Percentiles rank a stretch among this genome's conserved stretches.
phyloP scores from a whole-genome alignment of 2,797 vertebrate genomes.

The Siniperca obscura region DNA sequence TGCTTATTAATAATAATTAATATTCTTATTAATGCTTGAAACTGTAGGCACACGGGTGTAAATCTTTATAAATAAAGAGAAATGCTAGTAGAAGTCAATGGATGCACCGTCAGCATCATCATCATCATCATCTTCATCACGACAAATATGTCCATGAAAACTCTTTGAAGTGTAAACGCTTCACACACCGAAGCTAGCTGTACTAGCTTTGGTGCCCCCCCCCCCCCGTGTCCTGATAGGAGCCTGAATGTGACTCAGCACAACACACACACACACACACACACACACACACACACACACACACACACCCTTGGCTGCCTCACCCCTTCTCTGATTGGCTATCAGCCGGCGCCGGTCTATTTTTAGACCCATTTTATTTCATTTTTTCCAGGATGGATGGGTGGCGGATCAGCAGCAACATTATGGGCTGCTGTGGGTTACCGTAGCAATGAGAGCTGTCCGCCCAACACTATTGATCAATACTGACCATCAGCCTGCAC shows the following conservation, averaged over 20 bases:
- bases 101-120: neutral
- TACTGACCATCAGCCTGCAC: slow-evolving; percentile 11
- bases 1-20: neutral
- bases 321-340: slow-evolving; percentile 56
- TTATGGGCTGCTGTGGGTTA: slow-evolving; percentile 38
- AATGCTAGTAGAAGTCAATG: too few species aligned
- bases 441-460: slow-evolving; percentile 19
- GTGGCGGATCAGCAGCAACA: neutral
- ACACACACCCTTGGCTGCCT: slow-evolving; percentile 31
- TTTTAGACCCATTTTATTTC: slow-evolving; percentile 55
- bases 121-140: too few species aligned
- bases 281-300: slow-evolving; percentile 30
- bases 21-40: neutral
- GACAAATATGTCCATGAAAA: too few species aligned
- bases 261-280: slow-evolving; percentile 35
- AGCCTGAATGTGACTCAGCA: slow-evolving; percentile 63
- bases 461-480: slow-evolving; percentile 9
- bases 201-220: too few species aligned
- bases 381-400: slow-evolving; percentile 17
- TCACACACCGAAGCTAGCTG: neutral
- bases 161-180: neutral
- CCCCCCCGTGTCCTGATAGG: slow-evolving; percentile 11
- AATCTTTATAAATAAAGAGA: too few species aligned
- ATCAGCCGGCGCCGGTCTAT: slow-evolving; percentile 26
- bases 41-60: neutral